These are phyloP conservation scores for Sarotherodon lohbergeri DNA, from an alignment of 2,113 vertebrate genomes.

Conservation along the genomic window DNA sequence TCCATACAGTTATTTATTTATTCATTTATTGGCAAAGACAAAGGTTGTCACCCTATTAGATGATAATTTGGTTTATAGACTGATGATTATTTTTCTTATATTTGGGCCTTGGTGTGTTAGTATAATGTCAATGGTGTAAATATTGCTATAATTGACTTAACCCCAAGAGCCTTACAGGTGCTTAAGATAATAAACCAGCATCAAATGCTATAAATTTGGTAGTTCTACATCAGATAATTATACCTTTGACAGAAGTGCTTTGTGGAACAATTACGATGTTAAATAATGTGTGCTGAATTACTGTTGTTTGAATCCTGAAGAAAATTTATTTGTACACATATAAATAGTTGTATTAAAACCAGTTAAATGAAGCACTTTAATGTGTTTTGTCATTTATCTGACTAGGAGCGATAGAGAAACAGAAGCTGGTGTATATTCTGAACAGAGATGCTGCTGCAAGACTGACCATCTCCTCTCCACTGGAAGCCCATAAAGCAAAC, in stretches of 20 bases:
- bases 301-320: not conserved
- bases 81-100: not conserved
- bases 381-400: not conserved
- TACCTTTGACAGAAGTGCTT: not conserved
- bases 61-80: not conserved
- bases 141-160: not conserved
- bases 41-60: not conserved
- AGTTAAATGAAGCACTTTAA: not conserved
- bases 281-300: not conserved
- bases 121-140: not conserved
- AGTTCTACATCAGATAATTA: not conserved
- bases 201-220: not conserved
- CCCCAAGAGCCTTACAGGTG: not conserved
- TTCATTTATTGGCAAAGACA: not conserved
- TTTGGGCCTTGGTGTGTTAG: not conserved
- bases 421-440: constrained; percentile 97
- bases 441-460: constrained; percentile 97
- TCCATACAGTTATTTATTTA: not conserved
- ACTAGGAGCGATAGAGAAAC: constrained; percentile 94
- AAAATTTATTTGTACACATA: not conserved
- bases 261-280: not conserved
- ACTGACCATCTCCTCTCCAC: constrained; percentile 93
- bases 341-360: not conserved
- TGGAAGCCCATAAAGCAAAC: constrained; percentile 98
- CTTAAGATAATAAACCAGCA: not conserved